Evolutionary conservation across 2,797 vertebrate genomes (phyloP), one percentile per base, ranked within the genome.

Genomic region (Cirrhinus mrigala): DNA sequence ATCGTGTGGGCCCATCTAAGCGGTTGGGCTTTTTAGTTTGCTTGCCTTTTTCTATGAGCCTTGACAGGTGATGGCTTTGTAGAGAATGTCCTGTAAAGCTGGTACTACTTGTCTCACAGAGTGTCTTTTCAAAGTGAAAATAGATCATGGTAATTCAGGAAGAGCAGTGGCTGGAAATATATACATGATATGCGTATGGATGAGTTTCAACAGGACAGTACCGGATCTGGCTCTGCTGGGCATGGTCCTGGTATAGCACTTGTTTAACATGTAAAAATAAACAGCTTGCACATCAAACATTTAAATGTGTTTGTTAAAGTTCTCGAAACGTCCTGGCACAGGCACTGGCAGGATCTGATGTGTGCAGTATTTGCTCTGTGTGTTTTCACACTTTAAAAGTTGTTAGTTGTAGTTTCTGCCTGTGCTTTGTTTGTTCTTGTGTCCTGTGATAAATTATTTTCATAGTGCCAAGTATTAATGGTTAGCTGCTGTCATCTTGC

Each of bases 101-200:
- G 76, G 37, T 78, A 10, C n/a, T 27, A 18, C 76, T 78, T 62
- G 14, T 46, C 37, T 60, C n/a, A 54, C 54, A 46, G 22, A 58
- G 52, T 50, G 12, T 6, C 33, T 60, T 77, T 62, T 46, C 37
- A 46, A 62, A 78, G 3, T 78, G 76, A 15, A 62, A 78, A 62
- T 78, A 62, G 33, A 62, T 62, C 56, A 46, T 62, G 37, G 22
- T 60, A 68, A 66, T 79, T 66, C 60, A 66, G 78, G 44, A 79
- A 62, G 33, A 27, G 58, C 44, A 33, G 60, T 79, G 60, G 44
- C 60, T 50, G 44, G 27, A 79, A 52, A 29, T 79, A 64, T 29
- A 29, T 29, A 29, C 76, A 22, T 48, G 24, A 12, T 18, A 48
- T 62, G 12, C 1, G 3, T 62, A 62, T 44, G 4, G 58, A 18